Evolutionary conservation across 2,113 vertebrate species (phyloP).

Genomic region (Pogona vitticeps): DNA sequence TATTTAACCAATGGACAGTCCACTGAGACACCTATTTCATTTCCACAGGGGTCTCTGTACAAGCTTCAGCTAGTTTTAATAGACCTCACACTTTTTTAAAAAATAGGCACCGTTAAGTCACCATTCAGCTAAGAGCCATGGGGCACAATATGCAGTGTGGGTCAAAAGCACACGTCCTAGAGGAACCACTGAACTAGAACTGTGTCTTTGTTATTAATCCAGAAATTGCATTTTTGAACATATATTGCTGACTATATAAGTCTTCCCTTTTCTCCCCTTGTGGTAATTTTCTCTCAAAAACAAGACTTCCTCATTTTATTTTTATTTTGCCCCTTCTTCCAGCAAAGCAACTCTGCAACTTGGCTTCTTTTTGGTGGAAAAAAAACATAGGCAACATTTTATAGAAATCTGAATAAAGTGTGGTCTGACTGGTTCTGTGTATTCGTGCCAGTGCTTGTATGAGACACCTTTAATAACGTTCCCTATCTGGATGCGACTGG

Average conservation of each 20-base stretch:
- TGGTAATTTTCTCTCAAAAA: constrained; percentile 67
- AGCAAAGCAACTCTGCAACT: constrained; percentile 43
- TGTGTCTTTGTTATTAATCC: constrained; percentile 82
- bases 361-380: constrained; percentile 25
- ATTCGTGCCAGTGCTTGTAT: background rate
- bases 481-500: constrained; percentile 42
- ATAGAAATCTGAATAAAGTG: constrained; percentile 45
- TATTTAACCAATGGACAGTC: constrained; percentile 75
- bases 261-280: constrained; percentile 56
- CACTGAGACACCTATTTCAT: constrained; percentile 69
- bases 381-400: background rate
- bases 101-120: constrained; percentile 74
- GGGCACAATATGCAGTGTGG: constrained; percentile 83
- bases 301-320: constrained; percentile 33
- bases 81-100: constrained; percentile 70
- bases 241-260: constrained; percentile 77
- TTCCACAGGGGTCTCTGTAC: constrained; percentile 69
- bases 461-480: constrained; percentile 25
- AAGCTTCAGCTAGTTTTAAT: constrained; percentile 74
- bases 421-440: constrained; percentile 35
- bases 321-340: constrained; percentile 55
- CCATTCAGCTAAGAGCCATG: constrained; percentile 76
- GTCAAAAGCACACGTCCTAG: constrained; percentile 79
- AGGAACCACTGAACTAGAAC: constrained; percentile 75
- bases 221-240: constrained; percentile 85